Base-by-base conservation (phyloP, 2,888 invertebrate genomes). In the Scelioninae gen. 2 region DNA sequence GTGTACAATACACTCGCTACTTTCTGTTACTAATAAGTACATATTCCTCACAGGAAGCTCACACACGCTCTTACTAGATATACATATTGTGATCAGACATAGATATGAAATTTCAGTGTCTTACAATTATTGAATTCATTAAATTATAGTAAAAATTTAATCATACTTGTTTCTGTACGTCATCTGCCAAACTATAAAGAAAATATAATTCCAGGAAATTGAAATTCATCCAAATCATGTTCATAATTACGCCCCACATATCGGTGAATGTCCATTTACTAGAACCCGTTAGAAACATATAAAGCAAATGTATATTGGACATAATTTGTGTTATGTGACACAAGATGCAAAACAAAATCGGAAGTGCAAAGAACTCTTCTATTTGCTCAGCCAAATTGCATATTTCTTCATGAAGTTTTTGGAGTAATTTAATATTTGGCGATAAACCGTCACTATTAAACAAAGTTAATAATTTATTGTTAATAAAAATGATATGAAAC, bases 311-410 rank as follows among this genome's bases (percentile, higher is more conserved):
- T 2, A 63, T 43, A 13, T 67, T 46, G 4, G 71, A 41, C 60
- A 74, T 58, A 2, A 74, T 57, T 58, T 71, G 71, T 13, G 58
- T 31, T 19, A 63, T 33, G 13, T 63, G 60, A 53, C 63, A 71
- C 28, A 45, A 58, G 11, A 74, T 25, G 15, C 55, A 57, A 10
- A 70, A 55, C n/a, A 70, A 25, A 10, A 70, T 41, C 7, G 70
- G 67, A 1, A 57, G 6, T 25, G 67, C 46, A 13, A 74, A 70
- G 22, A 45, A 74, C 9, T 60, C 50, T 45, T 28, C 31, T 3
- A 74, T 33, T 19, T 31, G 19, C 31, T 74, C 65, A 10, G 28
- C 16, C 2, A 45, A 15, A 9, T 60, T 55, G 6, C 46, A 53
- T 4, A 74, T 45, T 6, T 74, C 65, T 6, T 65, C 57, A 39